Base-by-base conservation (phyloP, 2,888 invertebrate species). In the Ormyrus rosae region DNA sequence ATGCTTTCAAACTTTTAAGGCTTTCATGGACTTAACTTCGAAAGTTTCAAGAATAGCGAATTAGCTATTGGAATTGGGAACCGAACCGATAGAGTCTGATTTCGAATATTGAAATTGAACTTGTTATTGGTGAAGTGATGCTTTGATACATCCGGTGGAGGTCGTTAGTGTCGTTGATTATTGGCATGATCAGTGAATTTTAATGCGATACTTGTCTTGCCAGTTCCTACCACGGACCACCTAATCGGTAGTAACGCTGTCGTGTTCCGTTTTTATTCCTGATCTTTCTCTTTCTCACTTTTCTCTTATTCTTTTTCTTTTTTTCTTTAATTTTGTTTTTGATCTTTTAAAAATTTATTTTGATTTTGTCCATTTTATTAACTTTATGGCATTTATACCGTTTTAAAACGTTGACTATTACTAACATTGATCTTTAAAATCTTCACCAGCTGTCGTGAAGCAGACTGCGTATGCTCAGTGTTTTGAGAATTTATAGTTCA, bases 141-240 rank as follows among this genome's bases (percentile, higher is more conserved):
- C 60, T 48, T 58, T n/a, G 53, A 60, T 11, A 56, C 13, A 92
- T 56, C 68, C 68, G 56, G 2, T 5, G 56, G 68, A 68, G 68
- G 68, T 55, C 68, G 68, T 68, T 68, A 68, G 68, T 68, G 11
- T 68, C 68, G 68, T 45, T 55, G 55, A 55, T 53, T 45, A 19
- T 70, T 45, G 8, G 3, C 34, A 7, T 3, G 1, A 6, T 9
- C 11, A n/a, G 58, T 46, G 13, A 2, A 48, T 13, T 19, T 46
- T 56, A 45, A n/a, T n/a, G n/a, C n/a, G n/a, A n/a, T n/a, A n/a
- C n/a, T n/a, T 50, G 48, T 6, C 13, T 60, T 58, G 46, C 13
- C 19, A 70, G 58, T 70, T 50, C 19, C 48, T 70, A 58, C 8
- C 48, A 69, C 69, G n/a, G n/a, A n/a, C n/a, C 46, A 48, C 19